Base-by-base conservation (phyloP, 2,888 invertebrate genomes). In the Norana najaformis region DNA sequence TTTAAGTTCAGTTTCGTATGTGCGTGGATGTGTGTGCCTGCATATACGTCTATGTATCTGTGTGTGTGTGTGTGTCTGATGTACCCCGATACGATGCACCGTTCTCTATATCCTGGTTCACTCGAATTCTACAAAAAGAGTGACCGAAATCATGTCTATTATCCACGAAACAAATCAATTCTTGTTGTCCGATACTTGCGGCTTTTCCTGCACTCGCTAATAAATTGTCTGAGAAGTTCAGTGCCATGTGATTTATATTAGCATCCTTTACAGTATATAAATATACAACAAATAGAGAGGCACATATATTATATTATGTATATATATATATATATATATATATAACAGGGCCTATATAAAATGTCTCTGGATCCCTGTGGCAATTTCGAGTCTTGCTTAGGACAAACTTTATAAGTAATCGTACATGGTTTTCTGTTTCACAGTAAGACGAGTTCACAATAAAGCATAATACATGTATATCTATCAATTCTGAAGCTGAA, bases 121-220 rank as follows among this genome's bases (percentile, higher is more conserved):
- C 69, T n/a, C n/a, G 30, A 13, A 30, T 30, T n/a, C 30, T 8
- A 69, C n/a, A 69, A 69, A 69, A 69, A 69, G n/a, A n/a, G 30
- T n/a, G 69, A n/a, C 11, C 11, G 69, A 69, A 69, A 69, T 69
- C 69, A 8, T 69, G 69, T 69, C 69, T n/a, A 69, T n/a, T 69
- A 69, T 69, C n/a, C 30, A 30, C 30, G n/a, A 69, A 69, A n/a
- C 11, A 11, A 30, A n/a, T 69, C 69, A n/a, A 1, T 69, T 69
- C 69, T n/a, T 69, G 69, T n/a, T 69, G n/a, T 69, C 69, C n/a
- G 69, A 69, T n/a, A 69, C 69, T n/a, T n/a, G 53, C 53, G 53
- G 53, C 53, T 53, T 23, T 53, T 41, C 18, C 41, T 53, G 30
- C 16, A n/a, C 69, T 13, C n/a, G n/a, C 69, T 69, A 8, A 69